phyloP scores from a whole-genome alignment of 2,113 vertebrate species.

The Phalacrocorax aristotelis region DNA sequence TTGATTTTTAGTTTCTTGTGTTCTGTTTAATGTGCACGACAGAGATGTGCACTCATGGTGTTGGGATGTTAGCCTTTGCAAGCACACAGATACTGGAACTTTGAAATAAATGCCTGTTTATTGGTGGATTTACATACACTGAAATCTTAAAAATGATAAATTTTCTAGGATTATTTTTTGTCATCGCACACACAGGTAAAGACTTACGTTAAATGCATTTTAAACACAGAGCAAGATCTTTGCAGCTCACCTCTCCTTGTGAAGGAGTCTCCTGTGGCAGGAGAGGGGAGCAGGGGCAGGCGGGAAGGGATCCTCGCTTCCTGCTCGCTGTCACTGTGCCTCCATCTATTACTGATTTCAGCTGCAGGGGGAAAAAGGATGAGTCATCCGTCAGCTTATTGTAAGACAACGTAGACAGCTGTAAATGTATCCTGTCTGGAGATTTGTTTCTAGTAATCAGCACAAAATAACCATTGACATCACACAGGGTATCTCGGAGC shows the following conservation, averaged over 20 bases:
- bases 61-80: neutral
- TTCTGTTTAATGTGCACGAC: neutral
- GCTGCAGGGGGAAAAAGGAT: conserved; percentile 38
- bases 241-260: neutral
- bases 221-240: neutral
- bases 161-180: neutral
- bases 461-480: conserved; percentile 64
- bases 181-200: neutral
- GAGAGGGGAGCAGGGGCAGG: neutral
- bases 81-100: neutral
- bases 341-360: neutral
- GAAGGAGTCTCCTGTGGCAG: neutral
- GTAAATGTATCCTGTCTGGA: conserved; percentile 71
- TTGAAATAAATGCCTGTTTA: neutral
- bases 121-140: neutral
- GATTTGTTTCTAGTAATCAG: conserved; percentile 68
- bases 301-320: neutral
- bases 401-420: conserved; percentile 44
- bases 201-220: accelerated
- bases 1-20: neutral
- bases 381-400: conserved; percentile 63
- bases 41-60: accelerated
- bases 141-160: neutral
- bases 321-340: neutral
- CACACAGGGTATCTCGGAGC: neutral